Evolutionary conservation across 37 sponge, comb jelly and placozoan genomes (phyloP).

Genomic region (Lycopodina hypogea): DNA sequence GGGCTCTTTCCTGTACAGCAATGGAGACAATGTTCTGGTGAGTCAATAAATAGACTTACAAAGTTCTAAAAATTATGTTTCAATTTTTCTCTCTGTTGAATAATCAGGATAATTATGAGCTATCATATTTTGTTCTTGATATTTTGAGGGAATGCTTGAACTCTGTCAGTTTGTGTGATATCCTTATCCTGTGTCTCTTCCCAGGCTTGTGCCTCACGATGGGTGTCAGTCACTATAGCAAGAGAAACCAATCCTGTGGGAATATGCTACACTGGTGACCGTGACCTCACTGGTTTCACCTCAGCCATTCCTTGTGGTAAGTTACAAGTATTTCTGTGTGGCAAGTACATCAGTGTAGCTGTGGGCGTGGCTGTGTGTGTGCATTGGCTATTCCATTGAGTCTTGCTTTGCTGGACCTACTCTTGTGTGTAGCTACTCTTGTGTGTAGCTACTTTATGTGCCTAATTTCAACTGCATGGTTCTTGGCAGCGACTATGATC

Average conservation of each 20-base stretch:
- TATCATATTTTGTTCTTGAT: too few species aligned
- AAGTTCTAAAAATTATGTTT: too few species aligned
- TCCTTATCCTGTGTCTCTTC: neutral
- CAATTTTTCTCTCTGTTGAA: neutral
- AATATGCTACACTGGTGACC: neutral
- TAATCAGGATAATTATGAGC: neutral
- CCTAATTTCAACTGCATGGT: too few species aligned
- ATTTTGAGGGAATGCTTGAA: neutral
- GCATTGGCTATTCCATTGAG: too few species aligned
- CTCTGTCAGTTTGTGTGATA: neutral
- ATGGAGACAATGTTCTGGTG: constrained; percentile 20
- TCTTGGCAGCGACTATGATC: too few species aligned
- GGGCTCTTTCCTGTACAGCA: constrained; percentile 18
- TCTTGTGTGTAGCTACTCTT: too few species aligned
- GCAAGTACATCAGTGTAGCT: too few species aligned
- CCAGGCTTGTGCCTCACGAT: constrained; percentile 17
- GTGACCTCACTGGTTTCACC: neutral
- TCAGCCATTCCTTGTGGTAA: neutral
- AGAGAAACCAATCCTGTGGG: neutral
- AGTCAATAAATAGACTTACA: neutral
- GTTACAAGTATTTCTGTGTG: too few species aligned
- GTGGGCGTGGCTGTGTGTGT: too few species aligned
- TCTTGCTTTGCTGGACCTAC: too few species aligned
- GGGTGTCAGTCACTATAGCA: neutral
- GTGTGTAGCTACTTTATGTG: too few species aligned